Evolutionary conservation across 2,888 invertebrate genomes (phyloP).

Genomic region (Melanostoma mellinum): DNA sequence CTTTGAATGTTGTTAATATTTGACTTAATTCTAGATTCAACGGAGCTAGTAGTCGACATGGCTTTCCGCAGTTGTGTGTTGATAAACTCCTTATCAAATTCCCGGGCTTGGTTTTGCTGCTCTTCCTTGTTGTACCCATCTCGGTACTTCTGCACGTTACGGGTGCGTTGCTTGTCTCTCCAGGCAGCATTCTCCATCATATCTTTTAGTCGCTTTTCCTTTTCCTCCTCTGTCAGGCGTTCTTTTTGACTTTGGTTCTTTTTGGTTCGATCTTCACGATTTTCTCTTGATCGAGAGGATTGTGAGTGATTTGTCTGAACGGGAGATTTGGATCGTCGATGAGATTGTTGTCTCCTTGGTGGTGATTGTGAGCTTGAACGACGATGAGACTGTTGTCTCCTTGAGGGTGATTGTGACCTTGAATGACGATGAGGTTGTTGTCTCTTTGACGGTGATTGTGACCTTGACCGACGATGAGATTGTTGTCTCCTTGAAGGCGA

Average conservation of each 20-base stretch:
- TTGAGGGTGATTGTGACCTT: not conserved
- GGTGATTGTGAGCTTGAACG: no score
- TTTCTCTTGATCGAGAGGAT: conserved; percentile 39
- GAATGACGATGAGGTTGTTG: conserved; percentile 5
- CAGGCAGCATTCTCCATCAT: conserved; percentile 92
- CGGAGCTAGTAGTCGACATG: conserved; percentile 85
- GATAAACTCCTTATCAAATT: conserved; percentile 83
- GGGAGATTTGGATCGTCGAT: conserved; percentile 23
- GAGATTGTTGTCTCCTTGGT: not conserved
- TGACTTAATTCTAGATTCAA: conserved; percentile 92
- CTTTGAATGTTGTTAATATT: conserved; percentile 96
- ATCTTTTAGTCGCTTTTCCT: conserved; percentile 87
- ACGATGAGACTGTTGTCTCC: no score
- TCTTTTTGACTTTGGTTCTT: conserved; percentile 71
- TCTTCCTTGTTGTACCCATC: conserved; percentile 84
- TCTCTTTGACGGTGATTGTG: not conserved
- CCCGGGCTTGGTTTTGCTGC: conserved; percentile 80
- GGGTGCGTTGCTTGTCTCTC: conserved; percentile 86
- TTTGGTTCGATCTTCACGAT: not conserved
- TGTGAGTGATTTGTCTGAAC: not conserved
- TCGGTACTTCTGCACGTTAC: conserved; percentile 85
- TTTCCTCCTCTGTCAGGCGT: conserved; percentile 85
- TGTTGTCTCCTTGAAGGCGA: no score
- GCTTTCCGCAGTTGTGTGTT: conserved; percentile 81
- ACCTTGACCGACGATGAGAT: no score